phyloP scores from a whole-genome alignment of 2,888 invertebrate species.

The Coremacera marginata region DNA sequence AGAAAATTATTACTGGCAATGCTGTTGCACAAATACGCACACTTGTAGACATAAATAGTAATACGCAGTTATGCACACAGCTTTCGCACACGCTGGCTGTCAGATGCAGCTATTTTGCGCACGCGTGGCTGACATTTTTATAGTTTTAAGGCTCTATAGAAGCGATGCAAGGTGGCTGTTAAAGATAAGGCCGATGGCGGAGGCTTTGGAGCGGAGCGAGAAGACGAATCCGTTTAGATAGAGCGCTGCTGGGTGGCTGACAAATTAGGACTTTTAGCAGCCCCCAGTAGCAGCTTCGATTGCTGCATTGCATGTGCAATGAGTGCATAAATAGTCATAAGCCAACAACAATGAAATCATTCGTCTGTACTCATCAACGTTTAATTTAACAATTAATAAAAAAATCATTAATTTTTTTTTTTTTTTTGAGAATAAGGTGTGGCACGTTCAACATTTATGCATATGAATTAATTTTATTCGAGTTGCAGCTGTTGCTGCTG shows the following conservation, averaged over 20 bases:
- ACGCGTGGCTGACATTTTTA: slow-evolving; percentile 5
- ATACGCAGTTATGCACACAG: background rate
- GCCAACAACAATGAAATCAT: background rate
- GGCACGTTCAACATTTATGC: background rate
- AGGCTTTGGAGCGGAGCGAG: too few relatives aligned
- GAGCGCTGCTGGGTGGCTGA: slow-evolving; percentile 5
- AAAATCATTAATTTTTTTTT: background rate
- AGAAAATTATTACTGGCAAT: background rate
- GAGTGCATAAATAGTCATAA: background rate
- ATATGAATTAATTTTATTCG: too few relatives aligned
- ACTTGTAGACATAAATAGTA: background rate
- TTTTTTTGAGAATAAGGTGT: background rate
- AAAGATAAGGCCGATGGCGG: too few relatives aligned
- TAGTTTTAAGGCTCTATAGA: too few relatives aligned
- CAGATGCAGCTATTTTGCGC: background rate
- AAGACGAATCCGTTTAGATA: too few relatives aligned
- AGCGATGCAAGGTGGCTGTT: too few relatives aligned
- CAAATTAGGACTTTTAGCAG: slow-evolving; percentile 2
- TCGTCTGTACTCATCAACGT: background rate
- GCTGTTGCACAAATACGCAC: background rate
- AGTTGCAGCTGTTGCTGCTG: background rate
- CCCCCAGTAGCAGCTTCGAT: background rate
- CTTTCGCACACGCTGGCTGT: background rate
- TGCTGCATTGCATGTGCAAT: background rate
- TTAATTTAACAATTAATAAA: slow-evolving; percentile 11